Percentiles rank a stretch among this genome's conserved stretches.
Evolutionary conservation across 2,797 vertebrate genomes (phyloP).

Genomic region (Sebastes diploproa): DNA sequence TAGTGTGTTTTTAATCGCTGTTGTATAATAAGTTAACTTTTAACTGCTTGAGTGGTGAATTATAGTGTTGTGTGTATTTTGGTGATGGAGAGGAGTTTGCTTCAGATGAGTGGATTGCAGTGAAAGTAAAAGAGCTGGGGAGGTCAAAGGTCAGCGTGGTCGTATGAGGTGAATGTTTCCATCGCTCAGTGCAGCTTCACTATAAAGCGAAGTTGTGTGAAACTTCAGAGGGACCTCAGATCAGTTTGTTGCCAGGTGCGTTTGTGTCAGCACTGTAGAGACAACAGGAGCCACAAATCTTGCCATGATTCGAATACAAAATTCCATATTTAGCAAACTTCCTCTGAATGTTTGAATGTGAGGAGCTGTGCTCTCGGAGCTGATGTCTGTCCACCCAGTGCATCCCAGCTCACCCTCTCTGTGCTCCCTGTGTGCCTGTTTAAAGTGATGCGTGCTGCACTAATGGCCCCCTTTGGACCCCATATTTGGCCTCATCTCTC

Average conservation of each 20-base stretch:
- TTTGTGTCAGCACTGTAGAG: neutral
- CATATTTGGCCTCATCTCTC: slow-evolving; percentile 43
- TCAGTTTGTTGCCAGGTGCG: slow-evolving; percentile 6
- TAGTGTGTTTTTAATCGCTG: neutral
- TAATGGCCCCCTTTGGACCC: slow-evolving; percentile 50
- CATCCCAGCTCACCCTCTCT: slow-evolving; percentile 39
- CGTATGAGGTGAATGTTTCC: neutral
- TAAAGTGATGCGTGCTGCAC: slow-evolving; percentile 52
- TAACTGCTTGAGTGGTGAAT: slow-evolving; percentile 1
- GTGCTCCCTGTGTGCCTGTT: slow-evolving; percentile 46
- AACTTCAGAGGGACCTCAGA: neutral
- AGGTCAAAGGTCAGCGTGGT: slow-evolving; percentile 17
- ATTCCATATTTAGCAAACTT: neutral
- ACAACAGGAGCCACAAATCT: neutral
- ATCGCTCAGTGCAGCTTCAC: neutral
- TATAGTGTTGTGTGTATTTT: neutral
- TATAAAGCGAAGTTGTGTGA: neutral
- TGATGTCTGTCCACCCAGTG: slow-evolving; percentile 26
- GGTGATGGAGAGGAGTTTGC: neutral
- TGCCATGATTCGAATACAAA: neutral
- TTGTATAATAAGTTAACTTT: slow-evolving; percentile 3
- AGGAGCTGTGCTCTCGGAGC: slow-evolving; percentile 16
- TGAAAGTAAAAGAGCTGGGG: neutral
- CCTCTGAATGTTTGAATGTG: slow-evolving; percentile 31
- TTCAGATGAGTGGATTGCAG: neutral